phyloP scores from a whole-genome alignment of 2,888 invertebrate species.

The Gortyna flavago region DNA sequence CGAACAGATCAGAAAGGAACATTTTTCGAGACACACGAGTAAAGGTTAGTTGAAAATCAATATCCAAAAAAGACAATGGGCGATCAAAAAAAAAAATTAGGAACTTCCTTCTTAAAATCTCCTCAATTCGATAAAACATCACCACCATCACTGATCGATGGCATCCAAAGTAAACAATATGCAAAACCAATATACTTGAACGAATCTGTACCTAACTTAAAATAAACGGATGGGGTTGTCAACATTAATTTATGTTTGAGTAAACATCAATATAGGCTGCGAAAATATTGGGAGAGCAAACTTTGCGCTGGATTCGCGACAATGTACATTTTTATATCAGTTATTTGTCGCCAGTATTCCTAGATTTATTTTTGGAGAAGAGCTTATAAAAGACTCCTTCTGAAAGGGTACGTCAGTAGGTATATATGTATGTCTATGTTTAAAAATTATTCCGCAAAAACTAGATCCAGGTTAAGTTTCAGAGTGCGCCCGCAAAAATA shows the following conservation, averaged over 20 bases:
- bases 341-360: not conserved
- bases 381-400: not conserved
- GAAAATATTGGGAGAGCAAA: slow-evolving; percentile 50
- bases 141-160: slow-evolving; percentile 11
- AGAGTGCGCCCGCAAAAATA: not conserved
- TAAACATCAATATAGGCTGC: slow-evolving; percentile 45
- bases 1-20: too few relatives aligned
- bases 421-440: not conserved
- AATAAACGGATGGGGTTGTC: slow-evolving; percentile 42
- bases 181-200: slow-evolving; percentile 29
- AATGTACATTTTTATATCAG: slow-evolving; percentile 13
- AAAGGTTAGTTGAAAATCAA: too few relatives aligned
- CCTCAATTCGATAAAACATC: slow-evolving; percentile 2
- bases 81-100: too few relatives aligned
- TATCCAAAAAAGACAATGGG: too few relatives aligned
- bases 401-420: not conserved
- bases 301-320: slow-evolving; percentile 10
- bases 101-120: too few relatives aligned
- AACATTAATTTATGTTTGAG: slow-evolving; percentile 52
- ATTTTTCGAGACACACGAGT: too few relatives aligned
- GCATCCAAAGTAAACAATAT: slow-evolving; percentile 13
- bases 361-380: not conserved
- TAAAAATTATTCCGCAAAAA: not conserved
- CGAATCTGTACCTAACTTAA: slow-evolving; percentile 39
- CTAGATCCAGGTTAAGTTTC: not conserved